phyloP scores from a whole-genome alignment of 2,797 vertebrate species.

The Bradypus variegatus region DNA sequence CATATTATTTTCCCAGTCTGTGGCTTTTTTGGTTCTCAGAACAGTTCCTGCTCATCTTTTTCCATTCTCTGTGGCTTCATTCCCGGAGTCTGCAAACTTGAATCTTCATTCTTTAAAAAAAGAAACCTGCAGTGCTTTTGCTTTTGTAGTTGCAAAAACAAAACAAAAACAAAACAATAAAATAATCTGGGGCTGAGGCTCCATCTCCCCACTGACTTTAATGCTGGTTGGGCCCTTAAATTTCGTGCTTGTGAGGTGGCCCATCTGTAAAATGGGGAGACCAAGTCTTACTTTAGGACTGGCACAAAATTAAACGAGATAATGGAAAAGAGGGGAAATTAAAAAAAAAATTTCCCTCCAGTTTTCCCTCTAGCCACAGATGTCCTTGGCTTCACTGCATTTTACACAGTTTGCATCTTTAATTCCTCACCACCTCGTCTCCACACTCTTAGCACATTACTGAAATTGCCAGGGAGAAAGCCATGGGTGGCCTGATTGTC shows the following conservation, averaged over 20 bases:
- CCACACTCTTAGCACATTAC: not conserved
- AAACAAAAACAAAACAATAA: not conserved
- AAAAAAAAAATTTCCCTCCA: not conserved
- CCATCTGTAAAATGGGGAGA: not conserved
- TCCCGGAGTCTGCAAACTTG: not conserved
- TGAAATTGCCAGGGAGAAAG: no score
- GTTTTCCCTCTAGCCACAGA: not conserved
- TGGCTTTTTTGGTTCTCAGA: not conserved
- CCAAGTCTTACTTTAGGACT: not conserved
- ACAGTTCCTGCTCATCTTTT: not conserved
- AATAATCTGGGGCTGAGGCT: not conserved
- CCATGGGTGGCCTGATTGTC: no score
- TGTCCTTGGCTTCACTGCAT: not conserved
- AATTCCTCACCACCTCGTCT: not conserved
- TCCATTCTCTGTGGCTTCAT: not conserved
- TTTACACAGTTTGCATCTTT: not conserved
- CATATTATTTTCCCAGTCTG: no score
- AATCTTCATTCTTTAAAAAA: not conserved
- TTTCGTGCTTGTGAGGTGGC: not conserved
- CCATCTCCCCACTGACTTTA: not conserved
- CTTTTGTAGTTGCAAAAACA: not conserved
- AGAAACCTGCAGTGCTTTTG: not conserved
- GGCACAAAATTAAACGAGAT: rapidly evolving
- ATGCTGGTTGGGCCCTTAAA: not conserved
- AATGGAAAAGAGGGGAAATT: not conserved